A percentile compares a stretch with the other conserved stretches of the same genome.
Conservation (phyloP, 2,113 vertebrate species). For the Anser cygnoides region DNA sequence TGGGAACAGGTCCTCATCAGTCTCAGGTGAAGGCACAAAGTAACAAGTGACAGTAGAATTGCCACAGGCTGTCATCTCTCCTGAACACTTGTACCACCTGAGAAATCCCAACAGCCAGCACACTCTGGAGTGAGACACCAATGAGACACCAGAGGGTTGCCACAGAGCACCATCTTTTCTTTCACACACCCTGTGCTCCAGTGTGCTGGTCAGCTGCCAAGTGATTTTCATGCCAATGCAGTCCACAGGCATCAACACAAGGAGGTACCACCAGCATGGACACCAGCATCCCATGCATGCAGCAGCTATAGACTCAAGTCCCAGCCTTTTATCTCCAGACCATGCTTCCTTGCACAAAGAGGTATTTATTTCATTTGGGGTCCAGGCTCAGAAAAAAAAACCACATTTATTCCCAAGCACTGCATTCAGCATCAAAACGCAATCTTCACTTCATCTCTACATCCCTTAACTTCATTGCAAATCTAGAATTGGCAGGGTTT, state of each 20-base stretch:
- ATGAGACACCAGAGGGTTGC: neutral
- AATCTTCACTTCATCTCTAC: neutral
- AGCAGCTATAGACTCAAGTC: neutral
- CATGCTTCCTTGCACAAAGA: neutral
- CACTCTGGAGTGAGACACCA: neutral
- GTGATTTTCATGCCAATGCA: neutral
- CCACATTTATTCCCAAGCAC: neutral
- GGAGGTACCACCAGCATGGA: neutral
- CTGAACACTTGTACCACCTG: neutral
- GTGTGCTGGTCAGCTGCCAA: neutral
- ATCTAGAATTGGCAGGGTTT: neutral
- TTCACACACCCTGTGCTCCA: neutral
- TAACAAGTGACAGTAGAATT: neutral
- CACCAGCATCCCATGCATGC: rapidly evolving
- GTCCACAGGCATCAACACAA: neutral
- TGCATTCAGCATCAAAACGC: neutral
- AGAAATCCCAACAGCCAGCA: neutral
- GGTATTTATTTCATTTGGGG: neutral
- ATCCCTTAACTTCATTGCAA: neutral
- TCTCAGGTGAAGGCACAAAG: neutral
- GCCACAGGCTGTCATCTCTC: neutral
- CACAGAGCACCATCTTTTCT: neutral
- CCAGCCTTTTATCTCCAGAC: neutral
- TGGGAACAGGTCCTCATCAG: neutral
- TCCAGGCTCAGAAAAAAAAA: neutral